Evolutionary conservation across 2,888 invertebrate species (phyloP).

Genomic region (Carterocephalus palaemon): DNA sequence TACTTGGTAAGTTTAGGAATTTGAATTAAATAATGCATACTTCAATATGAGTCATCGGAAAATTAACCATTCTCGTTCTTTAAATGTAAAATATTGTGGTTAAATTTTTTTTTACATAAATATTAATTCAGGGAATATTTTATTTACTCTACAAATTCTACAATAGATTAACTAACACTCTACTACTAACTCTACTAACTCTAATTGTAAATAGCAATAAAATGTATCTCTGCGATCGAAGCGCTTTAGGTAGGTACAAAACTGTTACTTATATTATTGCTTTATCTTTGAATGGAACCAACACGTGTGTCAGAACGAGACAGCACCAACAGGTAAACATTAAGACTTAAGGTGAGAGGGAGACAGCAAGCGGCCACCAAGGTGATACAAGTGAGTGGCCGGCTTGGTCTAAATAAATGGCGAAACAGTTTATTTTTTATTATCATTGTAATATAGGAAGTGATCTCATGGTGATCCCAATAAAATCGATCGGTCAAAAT

Average conservation of each 20-base stretch:
- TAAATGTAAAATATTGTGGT: too few species aligned
- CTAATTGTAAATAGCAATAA: too few species aligned
- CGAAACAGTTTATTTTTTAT: slow-evolving; percentile 55
- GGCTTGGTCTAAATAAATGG: slow-evolving; percentile 51
- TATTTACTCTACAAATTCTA: too few species aligned
- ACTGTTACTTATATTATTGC: neutral
- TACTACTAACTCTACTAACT: too few species aligned
- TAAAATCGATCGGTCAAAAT: slow-evolving; percentile 36
- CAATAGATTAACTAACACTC: too few species aligned
- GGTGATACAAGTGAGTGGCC: slow-evolving; percentile 55
- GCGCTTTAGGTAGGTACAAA: slow-evolving; percentile 15
- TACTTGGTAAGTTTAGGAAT: too few species aligned
- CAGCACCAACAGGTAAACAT: slow-evolving; percentile 42
- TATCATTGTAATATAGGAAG: slow-evolving; percentile 57
- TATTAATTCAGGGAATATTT: too few species aligned
- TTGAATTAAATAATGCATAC: too few species aligned
- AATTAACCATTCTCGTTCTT: too few species aligned
- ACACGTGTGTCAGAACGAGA: slow-evolving; percentile 62
- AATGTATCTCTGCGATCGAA: too few species aligned
- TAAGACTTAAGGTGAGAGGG: slow-evolving; percentile 40
- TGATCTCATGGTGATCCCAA: slow-evolving; percentile 55
- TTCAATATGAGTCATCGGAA: too few species aligned
- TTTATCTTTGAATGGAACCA: slow-evolving; percentile 53
- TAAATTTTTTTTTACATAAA: too few species aligned
- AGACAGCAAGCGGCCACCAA: slow-evolving; percentile 53